Percentiles rank a stretch among this genome's conserved stretches.
phyloP scores from a whole-genome alignment of 2,113 vertebrate genomes.

The Pluvialis apricaria region DNA sequence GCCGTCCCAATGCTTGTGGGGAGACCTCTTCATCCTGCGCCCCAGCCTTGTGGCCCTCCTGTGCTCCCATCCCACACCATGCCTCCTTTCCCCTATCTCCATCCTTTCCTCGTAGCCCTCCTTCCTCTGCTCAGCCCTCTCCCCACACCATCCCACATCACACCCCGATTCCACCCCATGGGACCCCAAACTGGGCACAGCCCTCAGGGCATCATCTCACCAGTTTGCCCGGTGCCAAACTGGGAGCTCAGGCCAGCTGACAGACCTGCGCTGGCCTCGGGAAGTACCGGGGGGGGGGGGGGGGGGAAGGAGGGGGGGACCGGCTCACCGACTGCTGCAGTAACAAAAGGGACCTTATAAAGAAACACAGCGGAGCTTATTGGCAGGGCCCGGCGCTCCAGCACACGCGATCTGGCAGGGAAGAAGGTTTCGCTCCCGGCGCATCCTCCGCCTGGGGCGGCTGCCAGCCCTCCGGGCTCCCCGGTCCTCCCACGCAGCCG shows the following conservation, averaged over 20 bases:
- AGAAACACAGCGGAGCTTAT: neutral
- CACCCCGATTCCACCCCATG: neutral
- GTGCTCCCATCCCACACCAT: neutral
- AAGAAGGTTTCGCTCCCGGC: neutral
- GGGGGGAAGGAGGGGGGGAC: too few species aligned
- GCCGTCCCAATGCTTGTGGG: neutral
- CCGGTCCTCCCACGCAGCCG: neutral
- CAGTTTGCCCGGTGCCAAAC: neutral
- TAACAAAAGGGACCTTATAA: slow-evolving; percentile 10
- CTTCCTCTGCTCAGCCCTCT: neutral
- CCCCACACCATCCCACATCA: neutral
- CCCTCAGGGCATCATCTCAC: neutral
- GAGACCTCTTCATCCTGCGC: neutral
- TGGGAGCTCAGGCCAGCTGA: neutral
- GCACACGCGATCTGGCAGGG: neutral
- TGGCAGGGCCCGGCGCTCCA: neutral
- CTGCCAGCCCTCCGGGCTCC: neutral
- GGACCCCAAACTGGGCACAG: neutral
- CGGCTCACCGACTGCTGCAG: neutral
- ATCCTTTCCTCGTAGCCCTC: neutral
- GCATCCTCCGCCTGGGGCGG: neutral
- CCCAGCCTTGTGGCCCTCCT: neutral
- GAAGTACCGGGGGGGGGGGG: too few species aligned
- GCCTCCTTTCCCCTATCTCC: neutral
- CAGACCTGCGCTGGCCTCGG: neutral